Evolutionary conservation across 2,888 invertebrate species (phyloP).

Genomic region (Brenthis ino): DNA sequence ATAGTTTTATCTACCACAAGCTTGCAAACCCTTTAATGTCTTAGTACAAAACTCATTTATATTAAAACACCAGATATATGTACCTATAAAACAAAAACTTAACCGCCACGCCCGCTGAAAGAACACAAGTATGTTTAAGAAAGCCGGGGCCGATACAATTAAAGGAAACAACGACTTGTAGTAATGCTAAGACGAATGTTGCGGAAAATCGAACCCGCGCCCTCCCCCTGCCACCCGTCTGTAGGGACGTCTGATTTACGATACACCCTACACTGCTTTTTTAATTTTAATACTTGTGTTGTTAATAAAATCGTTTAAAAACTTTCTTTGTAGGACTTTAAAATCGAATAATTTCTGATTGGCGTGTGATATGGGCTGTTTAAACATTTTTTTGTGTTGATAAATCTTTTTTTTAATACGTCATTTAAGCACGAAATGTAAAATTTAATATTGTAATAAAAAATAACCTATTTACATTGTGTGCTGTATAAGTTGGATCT

Average conservation of each 20-base stretch:
- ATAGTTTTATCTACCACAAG: no score
- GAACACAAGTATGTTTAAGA: slow-evolving; percentile 36
- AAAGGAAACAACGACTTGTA: slow-evolving; percentile 77
- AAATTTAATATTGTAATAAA: slow-evolving; percentile 11
- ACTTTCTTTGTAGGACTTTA: slow-evolving; percentile 19
- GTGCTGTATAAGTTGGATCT: neutral
- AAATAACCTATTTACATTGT: slow-evolving; percentile 13
- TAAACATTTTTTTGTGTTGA: slow-evolving; percentile 11
- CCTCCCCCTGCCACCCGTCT: slow-evolving; percentile 56
- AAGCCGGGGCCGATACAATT: slow-evolving; percentile 74
- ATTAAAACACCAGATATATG: slow-evolving; percentile 10
- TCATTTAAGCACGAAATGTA: slow-evolving; percentile 18
- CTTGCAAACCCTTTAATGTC: no score
- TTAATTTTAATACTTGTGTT: slow-evolving; percentile 51
- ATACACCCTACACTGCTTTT: slow-evolving; percentile 58
- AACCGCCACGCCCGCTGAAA: slow-evolving; percentile 2
- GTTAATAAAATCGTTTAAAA: slow-evolving; percentile 38
- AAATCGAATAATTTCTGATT: slow-evolving; percentile 34
- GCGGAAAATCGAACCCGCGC: slow-evolving; percentile 77
- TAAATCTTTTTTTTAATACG: slow-evolving; percentile 14
- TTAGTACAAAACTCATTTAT: neutral
- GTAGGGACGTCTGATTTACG: slow-evolving; percentile 78
- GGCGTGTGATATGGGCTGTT: slow-evolving; percentile 34
- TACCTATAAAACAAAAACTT: slow-evolving; percentile 8
- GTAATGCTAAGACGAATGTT: slow-evolving; percentile 81